A percentile compares a stretch with the other conserved stretches of the same genome.
Conservation (phyloP, 1,140 invertebrate species). For the Colletes gigas region DNA sequence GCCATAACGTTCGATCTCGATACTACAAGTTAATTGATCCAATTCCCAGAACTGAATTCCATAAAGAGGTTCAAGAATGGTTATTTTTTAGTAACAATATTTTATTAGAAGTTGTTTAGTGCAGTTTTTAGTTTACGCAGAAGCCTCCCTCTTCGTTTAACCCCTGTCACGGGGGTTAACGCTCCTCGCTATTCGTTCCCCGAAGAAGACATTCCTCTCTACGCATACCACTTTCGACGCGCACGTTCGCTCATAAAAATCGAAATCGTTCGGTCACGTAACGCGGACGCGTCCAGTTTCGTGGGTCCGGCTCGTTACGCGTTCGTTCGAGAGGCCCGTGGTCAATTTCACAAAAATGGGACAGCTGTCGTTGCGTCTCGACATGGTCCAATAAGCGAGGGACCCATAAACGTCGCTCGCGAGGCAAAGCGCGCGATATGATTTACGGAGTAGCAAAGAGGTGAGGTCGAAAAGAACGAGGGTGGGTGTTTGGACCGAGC, state of each 20-base stretch:
- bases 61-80: no score
- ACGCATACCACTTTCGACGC: no score
- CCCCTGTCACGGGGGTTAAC: no score
- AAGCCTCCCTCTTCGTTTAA: no score
- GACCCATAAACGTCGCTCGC: constrained; percentile 59
- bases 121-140: no score
- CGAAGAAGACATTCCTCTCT: no score
- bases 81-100: no score
- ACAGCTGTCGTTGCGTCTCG: constrained; percentile 4
- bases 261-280: background rate
- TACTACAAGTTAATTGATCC: no score
- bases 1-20: no score
- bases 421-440: constrained; percentile 52
- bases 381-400: constrained; percentile 54
- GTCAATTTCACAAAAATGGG: constrained; percentile 54
- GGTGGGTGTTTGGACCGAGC: constrained; percentile 8
- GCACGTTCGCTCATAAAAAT: background rate
- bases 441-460: constrained; percentile 63
- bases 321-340: constrained; percentile 24
- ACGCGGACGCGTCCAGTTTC: constrained; percentile 19
- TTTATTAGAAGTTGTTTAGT: no score
- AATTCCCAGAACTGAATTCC: no score
- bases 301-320: constrained; percentile 41
- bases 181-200: no score
- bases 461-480: constrained; percentile 5